phyloP scores from a whole-genome alignment of 2,797 vertebrate species.

The Hippopotamyrus pictus region DNA sequence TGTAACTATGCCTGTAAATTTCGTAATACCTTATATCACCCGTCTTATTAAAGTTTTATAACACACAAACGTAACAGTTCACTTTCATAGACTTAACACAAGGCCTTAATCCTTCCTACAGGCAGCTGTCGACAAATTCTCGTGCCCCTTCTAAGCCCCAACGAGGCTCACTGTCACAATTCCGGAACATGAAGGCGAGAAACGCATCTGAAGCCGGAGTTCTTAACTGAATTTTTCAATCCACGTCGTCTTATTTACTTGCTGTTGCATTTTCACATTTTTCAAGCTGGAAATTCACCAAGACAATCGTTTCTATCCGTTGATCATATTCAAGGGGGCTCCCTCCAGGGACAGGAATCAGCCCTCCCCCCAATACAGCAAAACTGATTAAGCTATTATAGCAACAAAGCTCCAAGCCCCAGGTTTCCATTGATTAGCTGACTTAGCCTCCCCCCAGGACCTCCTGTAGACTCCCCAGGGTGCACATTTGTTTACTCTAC shows the following conservation, averaged over 20 bases:
- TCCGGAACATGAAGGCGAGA: background rate
- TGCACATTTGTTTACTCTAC: background rate
- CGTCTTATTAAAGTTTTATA: background rate
- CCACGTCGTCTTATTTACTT: background rate
- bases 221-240: background rate
- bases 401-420: background rate
- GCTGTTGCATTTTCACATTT: background rate
- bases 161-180: background rate
- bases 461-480: background rate
- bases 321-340: background rate
- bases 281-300: background rate
- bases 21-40: background rate
- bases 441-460: background rate
- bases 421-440: background rate
- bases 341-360: background rate
- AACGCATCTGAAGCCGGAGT: background rate
- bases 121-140: background rate
- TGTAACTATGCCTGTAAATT: background rate
- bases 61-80: background rate
- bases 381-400: background rate
- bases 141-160: background rate
- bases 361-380: background rate
- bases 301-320: background rate
- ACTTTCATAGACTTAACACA: background rate
- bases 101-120: background rate